These are phyloP conservation scores for Ornithoptera alexandrae DNA, from an alignment of 2,888 invertebrate genomes.

Conservation along the genomic window DNA sequence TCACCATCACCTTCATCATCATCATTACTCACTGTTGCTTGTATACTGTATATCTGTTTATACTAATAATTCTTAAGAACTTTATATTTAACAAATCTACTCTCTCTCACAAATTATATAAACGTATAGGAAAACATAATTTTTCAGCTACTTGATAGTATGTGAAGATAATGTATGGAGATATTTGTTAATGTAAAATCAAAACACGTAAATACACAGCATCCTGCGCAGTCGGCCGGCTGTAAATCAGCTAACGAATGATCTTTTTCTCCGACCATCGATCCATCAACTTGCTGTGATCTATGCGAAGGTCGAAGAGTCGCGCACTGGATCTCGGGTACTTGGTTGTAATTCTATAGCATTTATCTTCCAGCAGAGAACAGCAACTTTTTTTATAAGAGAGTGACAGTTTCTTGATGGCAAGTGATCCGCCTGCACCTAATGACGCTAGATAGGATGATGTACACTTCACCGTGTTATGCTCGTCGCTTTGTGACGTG, in stretches of 20 bases:
- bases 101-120: not conserved
- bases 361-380: not conserved
- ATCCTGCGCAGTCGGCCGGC: not conserved
- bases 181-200: not conserved
- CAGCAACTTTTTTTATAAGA: not conserved
- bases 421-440: too few relatives aligned
- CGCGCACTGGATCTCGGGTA: not conserved
- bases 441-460: too few relatives aligned
- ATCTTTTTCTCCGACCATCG: constrained; percentile 54
- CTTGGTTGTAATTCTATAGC: not conserved
- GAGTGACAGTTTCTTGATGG: too few relatives aligned
- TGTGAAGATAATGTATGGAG: not conserved
- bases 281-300: constrained; percentile 55
- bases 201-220: not conserved
- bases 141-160: not conserved
- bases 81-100: not conserved
- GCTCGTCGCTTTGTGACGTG: too few relatives aligned
- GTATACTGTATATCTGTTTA: too few relatives aligned
- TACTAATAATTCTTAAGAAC: not conserved
- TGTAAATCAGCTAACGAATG: constrained; percentile 49
- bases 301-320: constrained; percentile 6
- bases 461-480: too few relatives aligned
- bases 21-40: too few relatives aligned
- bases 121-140: not conserved
- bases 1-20: too few relatives aligned